Base-by-base conservation (phyloP, 1,140 invertebrate genomes). In the Cyclina sinensis region DNA sequence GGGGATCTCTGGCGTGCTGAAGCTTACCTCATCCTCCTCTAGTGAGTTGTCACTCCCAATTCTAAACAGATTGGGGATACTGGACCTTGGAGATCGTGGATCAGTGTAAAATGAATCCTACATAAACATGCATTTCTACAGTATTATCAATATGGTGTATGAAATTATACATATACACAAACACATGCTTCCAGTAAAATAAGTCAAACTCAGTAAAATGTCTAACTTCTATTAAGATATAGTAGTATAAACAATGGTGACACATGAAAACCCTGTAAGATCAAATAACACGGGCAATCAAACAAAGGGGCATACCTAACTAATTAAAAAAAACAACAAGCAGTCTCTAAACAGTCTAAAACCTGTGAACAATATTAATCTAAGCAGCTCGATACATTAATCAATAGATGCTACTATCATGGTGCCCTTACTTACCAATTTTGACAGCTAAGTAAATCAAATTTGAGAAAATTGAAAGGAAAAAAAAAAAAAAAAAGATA, bases 71-170 rank as follows among this genome's bases (percentile, higher is more conserved):
- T 46, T 39, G 27, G 82, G 51, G 5, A 57, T 24, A 35, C 76
- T 46, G 80, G 18, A 4, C 5, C 70, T 24, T 48, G 65, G 82
- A 46, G 79, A 51, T 18, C 70, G 82, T 16, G 48, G 65, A 43
- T 73, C 65, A 57, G 27, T 39, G 70, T 73, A 85, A 74, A 74
- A 73, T 54, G 48, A 51, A 74, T 85, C 82, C 82, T 85, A 85
- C 54, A 85, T 85, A 85, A 82, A 74, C 82, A 85, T 85, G 82
- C 82, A 85, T 30, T 43, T 51, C 82, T 81, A 81, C 37, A 74
- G 65, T 24, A 70, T 70, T 35, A 39, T 46, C 48, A 21, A 48
- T 48, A 48, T 24, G 48, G 48, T 46, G 21, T 43, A 37, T 21
- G n/a, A 35, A 46, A 30, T 74, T 7, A 74, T 21, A 68, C 24